Evolutionary conservation across 2,797 vertebrate species (phyloP), one percentile per base, ranked within the genome.

Genomic region (Chlorospingus flavigularis): DNA sequence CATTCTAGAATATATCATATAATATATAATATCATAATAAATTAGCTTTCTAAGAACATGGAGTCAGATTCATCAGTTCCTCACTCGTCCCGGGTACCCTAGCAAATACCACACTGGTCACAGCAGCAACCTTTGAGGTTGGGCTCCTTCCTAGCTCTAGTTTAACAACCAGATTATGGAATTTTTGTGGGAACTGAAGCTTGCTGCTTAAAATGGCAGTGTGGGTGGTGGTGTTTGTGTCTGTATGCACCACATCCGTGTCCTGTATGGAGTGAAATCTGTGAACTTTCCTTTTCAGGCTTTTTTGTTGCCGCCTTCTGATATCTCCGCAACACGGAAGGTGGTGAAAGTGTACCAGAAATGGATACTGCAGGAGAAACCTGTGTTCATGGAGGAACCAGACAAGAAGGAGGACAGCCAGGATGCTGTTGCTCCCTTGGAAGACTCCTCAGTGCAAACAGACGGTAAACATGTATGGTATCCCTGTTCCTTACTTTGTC

Each of bases 271-370:
- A 50, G 62, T 77, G 23, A 82, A 40, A 43, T 35, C 7, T 6
- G 9, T 54, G 65, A 39, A 39, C 37, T 76, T 96, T 10, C 48
- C 26, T 33, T 86, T 89, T 35, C 61, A 99, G 99, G 99, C 99
- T 65, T 99, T 99, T 97, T 95, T 99, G 88, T 96, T 99, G 96
- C 99, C 99, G 0, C 99, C 99, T 35, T 99, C 98, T 71, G 99
- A 99, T 92, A 96, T 99, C 24, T 99, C 99, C 2, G 98, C 99
- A 43, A 99, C 98, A 65, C 98, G 98, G 88, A 99, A 99, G 96
- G 99, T 99, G 58, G 98, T 99, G 67, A 99, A 99, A 96, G 99
- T 99, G 3, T 99, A 99, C 91, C 98, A 98, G 81, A 99, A 99
- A 94, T 99, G 99, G 99, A 99, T 99, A 77, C 91, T 99, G 79